Percentiles rank a stretch among this genome's conserved stretches.
Evolutionary conservation across 2,888 invertebrate species (phyloP).

Genomic region (Subacronicta megacephala): DNA sequence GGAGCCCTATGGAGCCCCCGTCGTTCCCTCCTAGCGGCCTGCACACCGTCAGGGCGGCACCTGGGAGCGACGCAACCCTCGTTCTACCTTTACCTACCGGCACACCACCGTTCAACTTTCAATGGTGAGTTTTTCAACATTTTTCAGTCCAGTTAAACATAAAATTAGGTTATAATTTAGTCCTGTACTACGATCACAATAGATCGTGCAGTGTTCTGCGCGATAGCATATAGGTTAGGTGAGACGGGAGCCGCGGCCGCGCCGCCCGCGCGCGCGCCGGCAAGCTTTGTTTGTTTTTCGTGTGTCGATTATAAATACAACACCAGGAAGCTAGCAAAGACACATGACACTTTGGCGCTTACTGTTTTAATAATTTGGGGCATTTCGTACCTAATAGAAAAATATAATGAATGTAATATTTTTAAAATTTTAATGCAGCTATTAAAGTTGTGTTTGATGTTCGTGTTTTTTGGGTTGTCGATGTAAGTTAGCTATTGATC

Average conservation of each 20-base stretch:
- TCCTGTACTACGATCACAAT: constrained; percentile 52
- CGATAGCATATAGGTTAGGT: constrained; percentile 50
- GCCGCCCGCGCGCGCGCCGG: constrained; percentile 58
- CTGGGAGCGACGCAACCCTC: constrained; percentile 74
- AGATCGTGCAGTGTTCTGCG: constrained; percentile 40
- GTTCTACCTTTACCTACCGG: constrained; percentile 74
- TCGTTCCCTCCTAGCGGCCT: constrained; percentile 74
- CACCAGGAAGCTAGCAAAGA: constrained; percentile 81
- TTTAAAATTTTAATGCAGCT: constrained; percentile 42
- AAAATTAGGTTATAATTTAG: constrained; percentile 55
- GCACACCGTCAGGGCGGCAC: constrained; percentile 75
- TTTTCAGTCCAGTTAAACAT: constrained; percentile 42
- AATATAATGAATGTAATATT: constrained; percentile 44
- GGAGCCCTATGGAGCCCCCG: constrained; percentile 86
- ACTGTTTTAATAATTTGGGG: constrained; percentile 63
- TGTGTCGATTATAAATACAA: constrained; percentile 85
- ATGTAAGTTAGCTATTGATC: constrained; percentile 37
- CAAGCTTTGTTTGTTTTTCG: constrained; percentile 85
- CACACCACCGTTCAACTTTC: constrained; percentile 79
- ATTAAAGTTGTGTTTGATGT: constrained; percentile 31
- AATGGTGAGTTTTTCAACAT: constrained; percentile 74
- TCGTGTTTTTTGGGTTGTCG: constrained; percentile 28
- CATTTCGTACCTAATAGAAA: constrained; percentile 52
- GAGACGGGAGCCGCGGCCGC: constrained; percentile 50
- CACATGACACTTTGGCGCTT: constrained; percentile 68